These are phyloP conservation scores for Choreutis nemorana DNA, from an alignment of 2,888 invertebrate genomes.

Conservation along the genomic window DNA sequence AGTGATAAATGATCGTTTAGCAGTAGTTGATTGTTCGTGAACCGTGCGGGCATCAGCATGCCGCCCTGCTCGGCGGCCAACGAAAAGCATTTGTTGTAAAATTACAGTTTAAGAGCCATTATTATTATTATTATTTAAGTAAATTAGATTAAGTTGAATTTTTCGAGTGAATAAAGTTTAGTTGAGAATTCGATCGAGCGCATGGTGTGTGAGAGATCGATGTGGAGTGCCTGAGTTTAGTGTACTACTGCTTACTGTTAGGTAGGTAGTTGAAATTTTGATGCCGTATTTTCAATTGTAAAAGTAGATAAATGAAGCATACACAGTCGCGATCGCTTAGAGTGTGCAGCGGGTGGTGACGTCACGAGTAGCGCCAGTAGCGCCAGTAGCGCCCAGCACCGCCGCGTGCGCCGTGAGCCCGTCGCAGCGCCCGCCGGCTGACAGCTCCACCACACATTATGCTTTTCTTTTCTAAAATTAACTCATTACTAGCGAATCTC, in stretches of 20 bases:
- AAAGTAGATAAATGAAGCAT: slow-evolving; percentile 55
- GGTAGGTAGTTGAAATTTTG: slow-evolving; percentile 66
- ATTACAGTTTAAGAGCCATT: slow-evolving; percentile 62
- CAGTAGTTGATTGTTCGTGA: slow-evolving; percentile 45
- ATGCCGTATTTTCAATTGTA: slow-evolving; percentile 62
- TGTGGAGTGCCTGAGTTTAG: slow-evolving; percentile 63
- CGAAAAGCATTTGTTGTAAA: slow-evolving; percentile 65
- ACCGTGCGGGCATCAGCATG: slow-evolving; percentile 29
- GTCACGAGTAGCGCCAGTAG: slow-evolving; percentile 9
- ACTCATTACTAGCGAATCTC: slow-evolving; percentile 59
- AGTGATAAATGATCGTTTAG: slow-evolving; percentile 54
- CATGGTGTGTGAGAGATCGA: slow-evolving; percentile 59
- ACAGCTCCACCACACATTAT: slow-evolving; percentile 25
- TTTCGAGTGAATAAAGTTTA: slow-evolving; percentile 62
- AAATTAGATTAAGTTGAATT: slow-evolving; percentile 62
- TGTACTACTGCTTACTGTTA: slow-evolving; percentile 66
- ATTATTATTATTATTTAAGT: slow-evolving; percentile 64
- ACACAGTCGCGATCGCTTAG: slow-evolving; percentile 49
- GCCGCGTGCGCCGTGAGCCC: slow-evolving; percentile 10
- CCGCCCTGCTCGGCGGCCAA: slow-evolving; percentile 52
- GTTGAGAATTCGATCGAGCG: slow-evolving; percentile 59
- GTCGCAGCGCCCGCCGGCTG: slow-evolving; percentile 11
- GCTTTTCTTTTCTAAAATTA: slow-evolving; percentile 58
- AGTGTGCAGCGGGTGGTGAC: slow-evolving; percentile 12
- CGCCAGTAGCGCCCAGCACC: slow-evolving; percentile 4